Percentiles rank a stretch among this genome's conserved stretches.
These are phyloP conservation scores for Hassar affinis DNA, from an alignment of 2,113 vertebrate genomes.

Conservation along the genomic window DNA sequence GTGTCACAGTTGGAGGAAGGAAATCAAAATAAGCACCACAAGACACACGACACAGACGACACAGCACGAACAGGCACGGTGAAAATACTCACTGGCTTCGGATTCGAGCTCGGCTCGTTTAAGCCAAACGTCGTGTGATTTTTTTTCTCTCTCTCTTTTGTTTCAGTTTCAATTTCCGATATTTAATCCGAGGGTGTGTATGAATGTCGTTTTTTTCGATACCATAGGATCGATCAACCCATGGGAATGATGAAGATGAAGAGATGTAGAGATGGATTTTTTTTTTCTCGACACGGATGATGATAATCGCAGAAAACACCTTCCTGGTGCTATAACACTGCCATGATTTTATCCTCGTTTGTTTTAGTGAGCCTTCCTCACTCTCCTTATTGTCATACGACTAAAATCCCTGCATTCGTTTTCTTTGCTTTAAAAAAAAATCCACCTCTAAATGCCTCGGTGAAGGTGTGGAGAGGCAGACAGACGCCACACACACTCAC, in stretches of 20 bases:
- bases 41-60: constrained; percentile 28
- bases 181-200: constrained; percentile 18
- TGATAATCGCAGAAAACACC: background rate
- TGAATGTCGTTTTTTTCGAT: background rate
- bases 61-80: constrained; percentile 20
- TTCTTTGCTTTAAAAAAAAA: too few species aligned
- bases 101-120: constrained; percentile 22
- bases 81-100: constrained; percentile 30
- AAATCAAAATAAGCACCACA: background rate
- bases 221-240: constrained; percentile 16
- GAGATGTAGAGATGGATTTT: constrained; percentile 14
- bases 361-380: background rate
- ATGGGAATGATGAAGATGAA: constrained; percentile 9
- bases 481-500: background rate
- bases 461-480: constrained; percentile 16
- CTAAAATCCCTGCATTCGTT: background rate
- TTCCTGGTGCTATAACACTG: background rate
- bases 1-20: too few species aligned
- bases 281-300: constrained; percentile 6
- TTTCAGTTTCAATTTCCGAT: constrained; percentile 11
- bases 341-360: background rate
- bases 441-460: constrained; percentile 9
- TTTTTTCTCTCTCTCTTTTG: background rate
- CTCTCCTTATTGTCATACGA: background rate
- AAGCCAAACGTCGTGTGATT: background rate